Evolutionary conservation across 2,888 invertebrate genomes (phyloP), one percentile per base, ranked within the genome.

Genomic region (Nomada lathburiana): DNA sequence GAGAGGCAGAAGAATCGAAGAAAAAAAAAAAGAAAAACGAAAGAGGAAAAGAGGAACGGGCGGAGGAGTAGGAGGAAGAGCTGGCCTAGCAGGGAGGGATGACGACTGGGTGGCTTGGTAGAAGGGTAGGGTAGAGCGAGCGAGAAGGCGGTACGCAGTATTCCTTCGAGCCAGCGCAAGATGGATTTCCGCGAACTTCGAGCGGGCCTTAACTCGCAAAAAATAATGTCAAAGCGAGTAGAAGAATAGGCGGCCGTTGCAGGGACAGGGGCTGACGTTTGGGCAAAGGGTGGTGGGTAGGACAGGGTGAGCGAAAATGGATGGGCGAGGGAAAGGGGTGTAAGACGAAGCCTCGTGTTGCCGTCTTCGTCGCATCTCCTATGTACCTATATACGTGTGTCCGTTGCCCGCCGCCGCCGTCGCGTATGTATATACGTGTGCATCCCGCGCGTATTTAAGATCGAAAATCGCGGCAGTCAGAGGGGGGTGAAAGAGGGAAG

Each of bases 151-250:
- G 65, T 50, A 81, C 64, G 63, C 60, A 44, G 74, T 64, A 50
- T 77, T 82, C 80, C 82, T 82, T 74, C 70, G 76, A 86, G 81
- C 64, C 76, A 82, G 80, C 68, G 89, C 83, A 89, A 91, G 90
- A 90, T 89, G 89, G 89, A 91, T 89, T 87, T 87, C 88, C 83
- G 83, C 86, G 82, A 90, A 90, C 83, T 89, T 89, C 82, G 86
- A 88, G 88, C 87, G 88, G 88, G 88, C 86, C 90, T 88, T 86
- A 88, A 90, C 89, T 88, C 83, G 86, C 87, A 88, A 88, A 90
- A 91, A 91, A 92, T 89, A 91, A 92, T 89, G 90, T 91, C 88
- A 89, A 88, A 90, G 88, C 86, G 88, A 83, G 87, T 84, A 85
- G 87, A 88, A 89, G 89, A 89, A 88, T 87, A 86, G 84, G 85